These are phyloP conservation scores for Heliconius hortense DNA, from an alignment of 2,888 invertebrate genomes.

Conservation along the genomic window DNA sequence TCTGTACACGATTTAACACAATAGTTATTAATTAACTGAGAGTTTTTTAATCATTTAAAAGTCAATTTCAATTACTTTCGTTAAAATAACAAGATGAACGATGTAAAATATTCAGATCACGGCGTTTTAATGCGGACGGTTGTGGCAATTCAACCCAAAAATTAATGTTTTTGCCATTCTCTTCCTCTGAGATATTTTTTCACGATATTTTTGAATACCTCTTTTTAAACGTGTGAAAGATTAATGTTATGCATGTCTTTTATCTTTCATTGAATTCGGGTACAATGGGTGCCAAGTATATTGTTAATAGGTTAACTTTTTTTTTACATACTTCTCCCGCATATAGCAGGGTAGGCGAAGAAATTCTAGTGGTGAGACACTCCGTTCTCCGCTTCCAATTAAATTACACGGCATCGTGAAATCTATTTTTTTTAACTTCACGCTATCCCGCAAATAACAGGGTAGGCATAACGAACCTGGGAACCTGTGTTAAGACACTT, in stretches of 20 bases:
- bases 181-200: not conserved
- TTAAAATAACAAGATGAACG: constrained; percentile 15
- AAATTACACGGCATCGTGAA: too few relatives aligned
- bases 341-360: not conserved
- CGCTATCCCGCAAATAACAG: not conserved
- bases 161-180: not conserved
- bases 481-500: too few relatives aligned
- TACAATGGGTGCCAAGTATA: not conserved
- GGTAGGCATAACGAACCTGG: not conserved
- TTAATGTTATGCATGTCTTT: not conserved
- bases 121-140: constrained; percentile 3
- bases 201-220: not conserved
- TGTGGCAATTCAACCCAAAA: constrained; percentile 8
- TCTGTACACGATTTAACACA: not conserved
- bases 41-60: not conserved
- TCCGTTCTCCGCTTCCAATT: not conserved
- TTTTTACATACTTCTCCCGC: too few relatives aligned
- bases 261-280: not conserved
- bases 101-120: constrained; percentile 14
- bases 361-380: not conserved
- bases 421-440: not conserved
- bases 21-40: not conserved
- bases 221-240: not conserved
- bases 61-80: constrained; percentile 18
- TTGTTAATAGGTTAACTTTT: not conserved